A percentile compares a stretch with the other conserved stretches of the same genome.
Conservation (phyloP, 2,797 vertebrate genomes). For the Megaceryle alcyon region DNA sequence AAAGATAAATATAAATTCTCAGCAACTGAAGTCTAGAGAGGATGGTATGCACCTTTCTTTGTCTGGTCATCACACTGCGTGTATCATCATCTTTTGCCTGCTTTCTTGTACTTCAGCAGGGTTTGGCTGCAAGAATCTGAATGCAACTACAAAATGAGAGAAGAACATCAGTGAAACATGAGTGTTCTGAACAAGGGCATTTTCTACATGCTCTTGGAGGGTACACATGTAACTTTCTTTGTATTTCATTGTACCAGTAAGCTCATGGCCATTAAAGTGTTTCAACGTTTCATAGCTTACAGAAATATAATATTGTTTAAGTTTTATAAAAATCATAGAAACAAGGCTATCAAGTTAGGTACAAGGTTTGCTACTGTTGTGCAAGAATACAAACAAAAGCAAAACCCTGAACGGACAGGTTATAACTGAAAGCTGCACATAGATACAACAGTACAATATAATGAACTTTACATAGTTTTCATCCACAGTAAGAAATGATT, state of each 20-base stretch:
- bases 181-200: neutral
- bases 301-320: neutral
- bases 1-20: neutral
- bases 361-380: constrained; percentile 10
- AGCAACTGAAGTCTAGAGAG: constrained; percentile 4
- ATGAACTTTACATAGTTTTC: neutral
- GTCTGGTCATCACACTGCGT: neutral
- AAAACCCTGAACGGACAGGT: neutral
- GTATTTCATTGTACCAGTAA: neutral
- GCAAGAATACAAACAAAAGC: constrained; percentile 19
- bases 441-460: neutral
- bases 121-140: constrained; percentile 4
- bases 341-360: neutral
- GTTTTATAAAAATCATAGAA: constrained; percentile 10
- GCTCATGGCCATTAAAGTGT: neutral
- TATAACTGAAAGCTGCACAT: neutral
- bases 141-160: neutral
- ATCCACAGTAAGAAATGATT: constrained; percentile 2
- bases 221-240: neutral
- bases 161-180: neutral
- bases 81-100: neutral
- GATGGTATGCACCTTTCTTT: neutral
- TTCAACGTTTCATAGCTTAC: neutral
- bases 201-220: neutral
- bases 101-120: neutral